A percentile compares a stretch with the other conserved stretches of the same genome.
phyloP scores from a whole-genome alignment of 2,888 invertebrate genomes.

The Drepanosiphum platanoidis region DNA sequence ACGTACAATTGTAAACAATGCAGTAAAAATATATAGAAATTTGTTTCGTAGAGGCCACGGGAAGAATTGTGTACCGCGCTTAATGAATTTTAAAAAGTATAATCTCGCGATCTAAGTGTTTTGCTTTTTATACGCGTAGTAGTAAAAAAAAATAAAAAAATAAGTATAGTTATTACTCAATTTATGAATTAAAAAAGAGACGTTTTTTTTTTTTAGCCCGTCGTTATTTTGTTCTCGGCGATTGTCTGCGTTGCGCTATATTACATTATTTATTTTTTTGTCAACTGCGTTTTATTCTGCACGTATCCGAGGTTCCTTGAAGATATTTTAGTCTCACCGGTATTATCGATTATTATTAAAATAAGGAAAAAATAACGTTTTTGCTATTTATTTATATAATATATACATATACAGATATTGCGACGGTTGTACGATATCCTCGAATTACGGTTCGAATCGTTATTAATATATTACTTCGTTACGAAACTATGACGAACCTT shows the following conservation, averaged over 20 bases:
- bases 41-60: constrained; percentile 21
- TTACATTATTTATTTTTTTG: neutral
- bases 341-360: too few relatives aligned
- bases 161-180: neutral
- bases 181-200: neutral
- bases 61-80: constrained; percentile 17
- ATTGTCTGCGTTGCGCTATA: neutral
- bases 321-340: neutral
- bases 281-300: neutral
- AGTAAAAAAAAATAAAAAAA: neutral
- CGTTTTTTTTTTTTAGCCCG: too few relatives aligned
- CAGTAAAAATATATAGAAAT: constrained; percentile 1
- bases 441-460: neutral
- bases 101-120: neutral
- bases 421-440: constrained; percentile 25
- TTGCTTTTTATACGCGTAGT: neutral
- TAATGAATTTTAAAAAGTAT: constrained; percentile 22
- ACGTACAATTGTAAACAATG: neutral
- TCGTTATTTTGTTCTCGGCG: neutral
- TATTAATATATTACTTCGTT: neutral
- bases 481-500: constrained; percentile 28
- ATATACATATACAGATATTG: neutral
- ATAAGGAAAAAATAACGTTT: neutral
- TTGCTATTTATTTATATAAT: neutral
- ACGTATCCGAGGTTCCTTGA: neutral